Conservation (phyloP, 2,797 vertebrate genomes). For the Antennarius maculatus region DNA sequence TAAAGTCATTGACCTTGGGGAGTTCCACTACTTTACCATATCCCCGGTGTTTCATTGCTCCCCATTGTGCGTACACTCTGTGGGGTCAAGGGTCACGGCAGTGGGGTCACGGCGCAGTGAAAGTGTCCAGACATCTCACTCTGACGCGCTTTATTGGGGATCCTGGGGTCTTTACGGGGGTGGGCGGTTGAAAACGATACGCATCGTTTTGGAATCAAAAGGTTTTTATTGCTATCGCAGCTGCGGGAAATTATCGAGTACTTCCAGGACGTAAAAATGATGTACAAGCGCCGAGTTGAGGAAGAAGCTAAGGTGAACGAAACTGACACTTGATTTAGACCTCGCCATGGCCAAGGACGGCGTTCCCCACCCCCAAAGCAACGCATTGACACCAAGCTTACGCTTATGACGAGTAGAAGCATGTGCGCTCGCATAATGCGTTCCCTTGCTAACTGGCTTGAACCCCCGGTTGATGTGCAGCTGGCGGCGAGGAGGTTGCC, state of each 20-base stretch:
- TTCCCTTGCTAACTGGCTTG: conserved; percentile 46
- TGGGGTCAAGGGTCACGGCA: conserved; percentile 61
- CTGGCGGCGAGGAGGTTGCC: conserved; percentile 58
- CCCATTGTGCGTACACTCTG: conserved; percentile 70
- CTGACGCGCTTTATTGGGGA: conserved; percentile 59
- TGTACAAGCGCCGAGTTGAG: conserved; percentile 11
- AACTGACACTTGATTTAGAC: conserved; percentile 11
- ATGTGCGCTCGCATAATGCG: conserved; percentile 37
- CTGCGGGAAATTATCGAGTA: conserved; percentile 38
- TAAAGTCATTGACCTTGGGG: conserved; percentile 69
- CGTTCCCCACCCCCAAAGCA: too few relatives aligned
- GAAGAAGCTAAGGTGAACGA: conserved; percentile 24
- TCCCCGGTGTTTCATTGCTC: conserved; percentile 70
- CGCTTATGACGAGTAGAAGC: conserved; percentile 22
- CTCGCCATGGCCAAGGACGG: too few relatives aligned
- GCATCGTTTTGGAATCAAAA: conserved; percentile 63
- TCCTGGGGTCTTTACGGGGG: conserved; percentile 48
- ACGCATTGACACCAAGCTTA: too few relatives aligned
- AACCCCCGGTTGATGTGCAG: conserved; percentile 60
- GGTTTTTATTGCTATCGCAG: conserved; percentile 49
- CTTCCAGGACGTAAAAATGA: conserved; percentile 61
- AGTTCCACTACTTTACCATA: conserved; percentile 62
- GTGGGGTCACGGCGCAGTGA: conserved; percentile 61
- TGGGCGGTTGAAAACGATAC: conserved; percentile 62
- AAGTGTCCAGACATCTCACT: conserved; percentile 70